A percentile compares a stretch with the other conserved stretches of the same genome.
These are phyloP conservation scores for Bombus impatiens DNA, from an alignment of 1,140 invertebrate species.

Conservation along the genomic window DNA sequence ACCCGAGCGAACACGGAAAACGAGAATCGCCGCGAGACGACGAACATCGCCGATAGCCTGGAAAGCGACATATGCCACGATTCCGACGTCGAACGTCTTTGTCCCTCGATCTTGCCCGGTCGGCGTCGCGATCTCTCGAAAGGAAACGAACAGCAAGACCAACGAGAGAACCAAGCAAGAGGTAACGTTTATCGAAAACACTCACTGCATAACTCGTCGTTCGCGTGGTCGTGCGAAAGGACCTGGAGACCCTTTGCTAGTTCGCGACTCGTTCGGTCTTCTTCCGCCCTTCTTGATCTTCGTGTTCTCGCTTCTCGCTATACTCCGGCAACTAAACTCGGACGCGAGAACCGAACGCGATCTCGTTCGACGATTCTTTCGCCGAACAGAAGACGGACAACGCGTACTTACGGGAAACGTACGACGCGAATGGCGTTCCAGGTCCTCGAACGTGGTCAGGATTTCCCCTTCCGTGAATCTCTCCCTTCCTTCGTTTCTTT, in stretches of 20 bases:
- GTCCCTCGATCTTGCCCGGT: not conserved
- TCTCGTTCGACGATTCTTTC: conserved; percentile 55
- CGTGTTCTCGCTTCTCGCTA: not conserved
- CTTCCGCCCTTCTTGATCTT: no score
- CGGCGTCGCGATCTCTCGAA: not conserved
- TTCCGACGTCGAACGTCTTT: not conserved
- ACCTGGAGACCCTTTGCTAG: not conserved
- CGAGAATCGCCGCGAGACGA: no score
- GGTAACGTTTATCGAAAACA: conserved; percentile 9
- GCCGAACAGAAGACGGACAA: conserved; percentile 70
- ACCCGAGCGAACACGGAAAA: no score
- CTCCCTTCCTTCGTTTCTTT: conserved; percentile 27
- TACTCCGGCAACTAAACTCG: not conserved
- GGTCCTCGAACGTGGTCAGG: conserved; percentile 73
- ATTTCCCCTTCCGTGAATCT: conserved; percentile 63
- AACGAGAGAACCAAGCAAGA: not conserved
- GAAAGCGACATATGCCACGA: not conserved
- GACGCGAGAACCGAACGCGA: not conserved
- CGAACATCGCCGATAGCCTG: no score
- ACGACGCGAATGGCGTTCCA: conserved; percentile 59
- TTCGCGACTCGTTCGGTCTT: not conserved
- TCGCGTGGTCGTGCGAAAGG: conserved; percentile 3
- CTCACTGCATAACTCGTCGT: conserved; percentile 67
- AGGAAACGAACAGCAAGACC: not conserved
- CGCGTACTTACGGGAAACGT: conserved; percentile 57